phyloP scores from a whole-genome alignment of 2,888 invertebrate genomes.

The Ophion costatus region DNA sequence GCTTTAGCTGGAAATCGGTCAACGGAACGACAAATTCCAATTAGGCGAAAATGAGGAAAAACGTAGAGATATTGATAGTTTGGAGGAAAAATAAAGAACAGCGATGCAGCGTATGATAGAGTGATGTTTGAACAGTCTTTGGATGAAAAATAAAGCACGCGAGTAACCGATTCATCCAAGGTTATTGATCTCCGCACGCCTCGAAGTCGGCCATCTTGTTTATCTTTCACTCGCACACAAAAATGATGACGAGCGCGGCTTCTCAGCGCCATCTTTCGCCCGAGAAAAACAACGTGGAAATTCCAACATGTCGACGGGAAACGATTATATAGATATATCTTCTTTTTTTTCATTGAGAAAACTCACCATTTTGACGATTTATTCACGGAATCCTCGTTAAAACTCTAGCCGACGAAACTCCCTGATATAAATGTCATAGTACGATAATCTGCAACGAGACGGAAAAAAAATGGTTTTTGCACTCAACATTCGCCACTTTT shows the following conservation, averaged over 20 bases:
- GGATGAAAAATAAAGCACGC: conserved; percentile 41
- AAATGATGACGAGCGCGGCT: conserved; percentile 21
- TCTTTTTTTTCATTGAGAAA: conserved; percentile 45
- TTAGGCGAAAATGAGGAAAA: neutral
- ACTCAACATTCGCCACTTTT: conserved; percentile 53
- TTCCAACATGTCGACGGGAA: conserved; percentile 40
- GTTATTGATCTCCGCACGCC: conserved; percentile 61
- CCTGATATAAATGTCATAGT: conserved; percentile 68
- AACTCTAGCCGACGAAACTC: conserved; percentile 65
- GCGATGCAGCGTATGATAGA: neutral
- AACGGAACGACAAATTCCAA: neutral
- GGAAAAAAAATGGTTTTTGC: conserved; percentile 67
- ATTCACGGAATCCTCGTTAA: conserved; percentile 61
- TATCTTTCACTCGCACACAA: conserved; percentile 13
- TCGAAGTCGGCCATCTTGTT: conserved; percentile 39
- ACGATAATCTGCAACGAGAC: conserved; percentile 74
- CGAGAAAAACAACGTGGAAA: conserved; percentile 9
- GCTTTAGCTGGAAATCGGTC: neutral
- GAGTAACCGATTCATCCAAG: conserved; percentile 53
- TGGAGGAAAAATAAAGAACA: neutral
- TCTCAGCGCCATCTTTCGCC: conserved; percentile 47
- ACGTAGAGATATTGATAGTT: neutral
- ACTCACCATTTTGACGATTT: conserved; percentile 70
- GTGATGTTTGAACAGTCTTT: neutral
- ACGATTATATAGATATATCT: neutral